Evolutionary conservation across 2,888 invertebrate genomes (phyloP), one percentile per base, ranked within the genome.

Genomic region (Smittia sp.): DNA sequence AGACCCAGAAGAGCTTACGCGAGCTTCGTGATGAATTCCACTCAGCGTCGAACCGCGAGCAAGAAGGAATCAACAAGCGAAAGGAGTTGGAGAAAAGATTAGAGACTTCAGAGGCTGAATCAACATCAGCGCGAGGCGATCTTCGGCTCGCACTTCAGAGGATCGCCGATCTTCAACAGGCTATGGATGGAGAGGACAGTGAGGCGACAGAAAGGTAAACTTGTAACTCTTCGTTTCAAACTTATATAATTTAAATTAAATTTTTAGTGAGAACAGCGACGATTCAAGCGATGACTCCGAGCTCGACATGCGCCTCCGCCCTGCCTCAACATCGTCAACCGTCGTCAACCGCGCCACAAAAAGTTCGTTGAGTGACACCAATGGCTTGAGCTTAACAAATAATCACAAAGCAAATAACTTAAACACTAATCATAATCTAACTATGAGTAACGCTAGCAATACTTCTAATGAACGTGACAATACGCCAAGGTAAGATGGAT

Each of bases 161-260:
- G 75, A 96, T 96, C 77, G 90, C 94, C 65, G 96, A 96, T 79
- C 84, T 98, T 76, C 96, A 96, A 80, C 90, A 93, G 78, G 96
- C 96, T 75, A 92, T 97, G 80, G 94, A 95, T 77, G 95, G 92
- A 0, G 93, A 93, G 78, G 85, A 92, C 74, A 89, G 89, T 77
- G 89, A 81, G 75, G 78, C 80, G 32, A 80, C 80, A 75, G 82
- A 82, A 46, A 82, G 82, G 82, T 82, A 74, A 38, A 11, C 39
- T 62, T 39, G 1, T 2, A 39, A 1, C 20, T n/a, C 22, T 24
- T 39, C 15, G n/a, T 20, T 63, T 63, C 9, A 20, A 62, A 11
- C 24, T 70, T 25, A 62, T 25, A 46, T 24, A 1, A 32, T 67
- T 46, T n/a, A 3, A 27, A 58, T 32, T 65, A 27, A 11, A 22